Base-by-base conservation (phyloP, 2,888 invertebrate genomes). In the Abscondita cerata region DNA sequence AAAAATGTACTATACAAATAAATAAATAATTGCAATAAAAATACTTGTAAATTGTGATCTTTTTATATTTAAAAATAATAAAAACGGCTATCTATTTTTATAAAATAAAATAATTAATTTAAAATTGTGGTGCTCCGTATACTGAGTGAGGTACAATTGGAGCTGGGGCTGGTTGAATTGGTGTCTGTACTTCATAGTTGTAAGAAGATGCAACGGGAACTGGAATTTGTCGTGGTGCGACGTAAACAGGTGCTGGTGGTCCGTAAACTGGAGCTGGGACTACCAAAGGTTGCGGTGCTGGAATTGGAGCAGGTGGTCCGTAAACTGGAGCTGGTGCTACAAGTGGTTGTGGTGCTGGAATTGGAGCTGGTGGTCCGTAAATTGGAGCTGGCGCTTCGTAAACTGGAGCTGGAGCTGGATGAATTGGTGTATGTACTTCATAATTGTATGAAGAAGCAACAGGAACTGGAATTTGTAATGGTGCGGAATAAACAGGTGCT, bases 101-200 rank as follows among this genome's bases (percentile, higher is more conserved):
- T n/a, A n/a, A n/a, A n/a, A n/a, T n/a, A n/a, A n/a, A n/a, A n/a
- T n/a, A n/a, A n/a, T n/a, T 25, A 25, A 48, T n/a, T 41, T 51
- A 36, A 13, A 40, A 50, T n/a, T 40, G 36, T 52, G 54, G 44
- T 54, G 25, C 31, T 13, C 18, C 44, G 31, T 44, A 46, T 15
- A 25, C 44, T 31, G 12, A 16, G 3, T 31, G 25, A 12, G 48
- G 41, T 6, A 25, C 25, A 25, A 25, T 6, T 6, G 36, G 44
- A 38, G 38, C 31, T 6, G 36, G 44, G 16, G 38, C 31, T 13
- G 18, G 13, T 25, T 53, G 31, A 13, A 54, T 18, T 25, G 44
- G 44, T 6, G 31, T 31, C 2, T 9, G 9, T 41, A 41, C 41
- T 15, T 41, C 25, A 25, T 25, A 25, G 6, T 25, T 25, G 25